Evolutionary conservation across 2,888 invertebrate genomes (phyloP).

Genomic region (Andrena trimmerana): DNA sequence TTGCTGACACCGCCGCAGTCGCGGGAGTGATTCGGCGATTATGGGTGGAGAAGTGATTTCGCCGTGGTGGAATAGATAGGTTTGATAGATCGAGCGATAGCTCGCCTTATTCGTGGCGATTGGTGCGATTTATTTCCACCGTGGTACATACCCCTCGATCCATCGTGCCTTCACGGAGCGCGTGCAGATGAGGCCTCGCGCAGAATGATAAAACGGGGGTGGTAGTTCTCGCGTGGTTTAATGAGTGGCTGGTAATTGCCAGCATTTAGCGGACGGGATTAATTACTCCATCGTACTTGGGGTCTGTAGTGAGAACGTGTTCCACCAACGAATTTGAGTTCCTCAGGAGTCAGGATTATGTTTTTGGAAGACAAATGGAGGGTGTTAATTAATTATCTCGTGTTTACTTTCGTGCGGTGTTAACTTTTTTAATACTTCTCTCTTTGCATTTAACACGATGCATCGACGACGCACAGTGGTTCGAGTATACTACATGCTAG

Average conservation of each 20-base stretch:
- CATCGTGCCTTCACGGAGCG: neutral
- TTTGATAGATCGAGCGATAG: conserved; percentile 14
- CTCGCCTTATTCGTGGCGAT: neutral
- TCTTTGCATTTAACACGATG: too few relatives aligned
- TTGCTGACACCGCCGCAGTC: neutral
- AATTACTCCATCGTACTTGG: conserved; percentile 10
- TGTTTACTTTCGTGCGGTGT: too few relatives aligned
- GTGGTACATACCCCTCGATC: neutral
- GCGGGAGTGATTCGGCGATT: neutral
- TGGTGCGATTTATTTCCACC: conserved; percentile 5
- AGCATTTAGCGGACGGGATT: conserved; percentile 30
- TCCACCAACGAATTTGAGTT: neutral
- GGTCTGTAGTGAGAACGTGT: neutral
- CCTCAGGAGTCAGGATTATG: too few relatives aligned
- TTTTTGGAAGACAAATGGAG: too few relatives aligned
- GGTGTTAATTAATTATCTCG: too few relatives aligned
- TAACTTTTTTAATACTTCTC: too few relatives aligned
- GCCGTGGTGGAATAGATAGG: neutral
- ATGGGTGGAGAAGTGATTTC: neutral
- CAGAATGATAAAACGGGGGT: conserved; percentile 23
- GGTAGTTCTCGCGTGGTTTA: conserved; percentile 19
- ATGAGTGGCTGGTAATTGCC: conserved; percentile 29
- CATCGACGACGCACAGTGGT: too few relatives aligned
- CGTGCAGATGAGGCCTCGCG: conserved; percentile 5
- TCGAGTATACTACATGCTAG: too few relatives aligned